A percentile compares a stretch with the other conserved stretches of the same genome.
These are phyloP conservation scores for Hofmannophila pseudospretella DNA, from an alignment of 2,888 invertebrate species.

Conservation along the genomic window DNA sequence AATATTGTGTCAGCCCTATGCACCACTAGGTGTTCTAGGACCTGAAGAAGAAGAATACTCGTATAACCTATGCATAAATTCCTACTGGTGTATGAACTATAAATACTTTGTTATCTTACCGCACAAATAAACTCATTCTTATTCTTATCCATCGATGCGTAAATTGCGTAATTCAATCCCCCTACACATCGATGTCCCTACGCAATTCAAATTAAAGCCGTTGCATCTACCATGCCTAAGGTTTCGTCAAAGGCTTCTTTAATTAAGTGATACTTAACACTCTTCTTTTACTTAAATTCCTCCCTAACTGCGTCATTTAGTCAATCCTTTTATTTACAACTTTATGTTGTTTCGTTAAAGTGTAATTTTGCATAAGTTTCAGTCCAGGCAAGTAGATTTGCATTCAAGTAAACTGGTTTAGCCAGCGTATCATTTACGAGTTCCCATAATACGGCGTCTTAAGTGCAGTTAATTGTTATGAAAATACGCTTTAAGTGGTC, in stretches of 20 bases:
- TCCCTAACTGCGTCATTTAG: constrained; percentile 14
- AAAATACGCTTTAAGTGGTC: too few species aligned
- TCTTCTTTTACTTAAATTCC: constrained; percentile 33
- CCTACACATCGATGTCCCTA: not conserved
- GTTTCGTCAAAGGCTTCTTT: constrained; percentile 63
- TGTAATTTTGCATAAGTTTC: constrained; percentile 26
- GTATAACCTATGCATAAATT: too few species aligned
- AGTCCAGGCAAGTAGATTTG: constrained; percentile 28
- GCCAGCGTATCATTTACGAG: constrained; percentile 16
- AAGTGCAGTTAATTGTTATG: too few species aligned
- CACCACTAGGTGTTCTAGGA: too few species aligned
- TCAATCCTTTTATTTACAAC: constrained; percentile 31
- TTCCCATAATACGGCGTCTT: constrained; percentile 27
- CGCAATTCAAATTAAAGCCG: constrained; percentile 31
- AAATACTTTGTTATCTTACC: too few species aligned
- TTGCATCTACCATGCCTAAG: constrained; percentile 40
- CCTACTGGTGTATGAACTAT: too few species aligned
- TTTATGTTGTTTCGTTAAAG: constrained; percentile 28
- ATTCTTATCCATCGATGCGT: too few species aligned
- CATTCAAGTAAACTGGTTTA: constrained; percentile 44
- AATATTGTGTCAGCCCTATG: too few species aligned
- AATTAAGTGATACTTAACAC: constrained; percentile 60
- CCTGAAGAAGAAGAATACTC: too few species aligned
- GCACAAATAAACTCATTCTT: too few species aligned
- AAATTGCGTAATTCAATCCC: not conserved